phyloP scores from a whole-genome alignment of 2,797 vertebrate genomes.

The Centroberyx gerrardi region DNA sequence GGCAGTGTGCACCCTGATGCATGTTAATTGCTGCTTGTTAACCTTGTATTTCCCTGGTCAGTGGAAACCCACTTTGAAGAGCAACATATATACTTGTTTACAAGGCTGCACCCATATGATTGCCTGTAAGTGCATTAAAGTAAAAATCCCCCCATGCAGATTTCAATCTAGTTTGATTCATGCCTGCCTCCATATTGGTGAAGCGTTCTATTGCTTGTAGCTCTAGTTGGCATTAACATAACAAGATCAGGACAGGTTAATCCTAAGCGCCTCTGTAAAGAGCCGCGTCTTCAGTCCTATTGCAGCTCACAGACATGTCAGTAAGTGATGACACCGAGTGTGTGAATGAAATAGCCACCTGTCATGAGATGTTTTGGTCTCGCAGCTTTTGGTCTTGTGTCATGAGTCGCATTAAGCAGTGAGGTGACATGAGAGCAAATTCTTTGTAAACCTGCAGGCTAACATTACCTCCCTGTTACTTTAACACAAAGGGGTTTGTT shows the following conservation, averaged over 20 bases:
- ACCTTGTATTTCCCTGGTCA: conserved; percentile 58
- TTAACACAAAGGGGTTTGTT: conserved; percentile 79
- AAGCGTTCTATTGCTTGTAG: conserved; percentile 17
- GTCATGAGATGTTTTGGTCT: conserved; percentile 47
- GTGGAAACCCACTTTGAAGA: conserved; percentile 43
- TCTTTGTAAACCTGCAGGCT: conserved; percentile 74
- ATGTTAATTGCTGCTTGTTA: conserved; percentile 79
- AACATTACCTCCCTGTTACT: conserved; percentile 80
- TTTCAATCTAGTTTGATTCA: conserved; percentile 22
- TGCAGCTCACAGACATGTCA: conserved; percentile 51
- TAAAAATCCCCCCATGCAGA: conserved; percentile 23
- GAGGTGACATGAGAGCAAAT: conserved; percentile 70
- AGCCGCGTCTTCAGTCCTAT: conserved; percentile 34
- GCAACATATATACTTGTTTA: conserved; percentile 39
- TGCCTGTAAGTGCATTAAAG: conserved; percentile 11
- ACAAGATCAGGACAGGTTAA: conserved; percentile 57
- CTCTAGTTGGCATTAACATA: conserved; percentile 28
- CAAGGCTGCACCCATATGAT: conserved; percentile 9
- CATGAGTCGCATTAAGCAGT: conserved; percentile 62
- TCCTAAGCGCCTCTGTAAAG: conserved; percentile 44
- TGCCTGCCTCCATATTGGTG: not conserved
- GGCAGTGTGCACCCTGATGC: conserved; percentile 66
- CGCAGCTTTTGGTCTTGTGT: conserved; percentile 39
- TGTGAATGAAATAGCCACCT: conserved; percentile 59
- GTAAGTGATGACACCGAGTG: conserved; percentile 42